These are phyloP conservation scores for Bothrops jararaca DNA, from an alignment of 2,113 vertebrate species.

Conservation along the genomic window DNA sequence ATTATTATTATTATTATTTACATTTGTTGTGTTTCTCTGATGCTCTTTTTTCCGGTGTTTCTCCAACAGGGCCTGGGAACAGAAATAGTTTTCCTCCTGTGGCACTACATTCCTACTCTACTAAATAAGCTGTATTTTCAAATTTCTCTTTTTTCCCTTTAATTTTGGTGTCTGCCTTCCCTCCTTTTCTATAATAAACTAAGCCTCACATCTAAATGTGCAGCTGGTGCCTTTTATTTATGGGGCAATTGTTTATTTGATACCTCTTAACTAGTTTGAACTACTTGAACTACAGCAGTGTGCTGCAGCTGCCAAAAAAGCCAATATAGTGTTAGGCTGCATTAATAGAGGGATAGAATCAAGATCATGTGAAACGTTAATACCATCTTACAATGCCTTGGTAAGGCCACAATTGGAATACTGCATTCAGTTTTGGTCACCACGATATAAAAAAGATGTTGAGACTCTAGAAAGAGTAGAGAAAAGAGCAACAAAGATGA, in stretches of 20 bases:
- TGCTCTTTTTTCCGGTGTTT: rapidly evolving
- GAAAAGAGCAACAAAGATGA: too few species aligned
- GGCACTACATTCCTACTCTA: background rate
- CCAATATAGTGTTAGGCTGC: too few species aligned
- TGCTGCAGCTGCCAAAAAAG: too few species aligned
- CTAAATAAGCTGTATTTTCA: background rate
- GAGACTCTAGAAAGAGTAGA: too few species aligned
- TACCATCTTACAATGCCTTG: too few species aligned
- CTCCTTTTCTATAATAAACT: background rate
- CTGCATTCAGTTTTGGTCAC: too few species aligned
- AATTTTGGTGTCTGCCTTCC: background rate
- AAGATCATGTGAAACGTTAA: too few species aligned
- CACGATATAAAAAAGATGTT: too few species aligned
- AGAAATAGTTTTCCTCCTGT: background rate
- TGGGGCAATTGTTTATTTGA: background rate
- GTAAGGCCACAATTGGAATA: too few species aligned
- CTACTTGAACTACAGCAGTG: background rate
- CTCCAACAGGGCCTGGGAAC: background rate
- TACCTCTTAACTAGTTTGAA: background rate
- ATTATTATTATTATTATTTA: background rate
- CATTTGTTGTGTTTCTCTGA: background rate
- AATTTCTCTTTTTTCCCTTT: background rate
- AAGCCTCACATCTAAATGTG: background rate
- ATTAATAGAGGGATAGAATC: too few species aligned
- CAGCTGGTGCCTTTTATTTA: conserved; percentile 5